phyloP scores from a whole-genome alignment of 2,888 invertebrate species.

The Pherbina coryleti region DNA sequence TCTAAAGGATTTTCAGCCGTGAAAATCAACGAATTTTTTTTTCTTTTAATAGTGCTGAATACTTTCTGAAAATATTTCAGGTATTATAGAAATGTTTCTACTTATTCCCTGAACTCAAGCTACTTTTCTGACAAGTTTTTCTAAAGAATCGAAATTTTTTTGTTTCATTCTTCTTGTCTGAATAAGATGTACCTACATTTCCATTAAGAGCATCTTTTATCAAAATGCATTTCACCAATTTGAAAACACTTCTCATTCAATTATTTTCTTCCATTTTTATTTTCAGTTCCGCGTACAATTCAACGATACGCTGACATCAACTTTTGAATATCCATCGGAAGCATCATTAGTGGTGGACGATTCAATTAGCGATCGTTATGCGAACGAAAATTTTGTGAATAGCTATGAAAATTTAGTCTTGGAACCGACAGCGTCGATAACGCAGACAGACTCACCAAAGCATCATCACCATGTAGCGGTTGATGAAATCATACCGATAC shows the following conservation, averaged over 20 bases:
- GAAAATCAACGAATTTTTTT: too few relatives aligned
- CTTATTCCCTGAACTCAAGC: too few relatives aligned
- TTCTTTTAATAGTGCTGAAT: too few relatives aligned
- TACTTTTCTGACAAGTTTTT: too few relatives aligned
- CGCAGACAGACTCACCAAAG: slow-evolving; percentile 39
- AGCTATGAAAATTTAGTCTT: slow-evolving; percentile 56
- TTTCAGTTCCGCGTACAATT: slow-evolving; percentile 89
- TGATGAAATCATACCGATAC: slow-evolving; percentile 68
- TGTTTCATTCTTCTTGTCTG: too few relatives aligned
- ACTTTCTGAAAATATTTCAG: too few relatives aligned
- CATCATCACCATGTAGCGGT: slow-evolving; percentile 66
- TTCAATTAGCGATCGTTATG: slow-evolving; percentile 58
- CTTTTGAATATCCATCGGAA: slow-evolving; percentile 95
- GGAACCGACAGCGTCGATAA: slow-evolving; percentile 41
- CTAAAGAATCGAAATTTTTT: too few relatives aligned
- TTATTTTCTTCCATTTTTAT: slow-evolving; percentile 11
- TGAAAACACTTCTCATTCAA: neutral
- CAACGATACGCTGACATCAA: slow-evolving; percentile 87
- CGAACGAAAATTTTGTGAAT: slow-evolving; percentile 40
- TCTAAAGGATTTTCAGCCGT: too few relatives aligned
- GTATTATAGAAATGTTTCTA: too few relatives aligned
- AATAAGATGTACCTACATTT: too few relatives aligned
- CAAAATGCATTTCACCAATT: neutral
- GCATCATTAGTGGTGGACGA: slow-evolving; percentile 82
- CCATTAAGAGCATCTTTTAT: too few relatives aligned